These are phyloP conservation scores for Anodontia alba DNA, from an alignment of 2,888 invertebrate genomes.

Conservation along the genomic window DNA sequence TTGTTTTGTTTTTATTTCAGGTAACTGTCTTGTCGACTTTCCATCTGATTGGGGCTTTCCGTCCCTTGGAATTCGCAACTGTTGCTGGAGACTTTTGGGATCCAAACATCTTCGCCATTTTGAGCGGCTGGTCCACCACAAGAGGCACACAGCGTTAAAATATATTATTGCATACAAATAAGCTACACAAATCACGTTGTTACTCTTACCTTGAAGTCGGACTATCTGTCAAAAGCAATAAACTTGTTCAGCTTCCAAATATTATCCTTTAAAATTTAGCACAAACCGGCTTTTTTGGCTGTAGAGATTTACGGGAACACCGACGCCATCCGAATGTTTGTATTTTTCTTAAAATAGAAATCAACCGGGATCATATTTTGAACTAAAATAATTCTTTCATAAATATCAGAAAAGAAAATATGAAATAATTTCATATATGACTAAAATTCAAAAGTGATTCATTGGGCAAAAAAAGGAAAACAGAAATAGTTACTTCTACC, in stretches of 20 bases:
- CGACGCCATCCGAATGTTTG: conserved; percentile 74
- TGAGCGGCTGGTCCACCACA: not conserved
- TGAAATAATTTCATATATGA: not conserved
- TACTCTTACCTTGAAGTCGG: not conserved
- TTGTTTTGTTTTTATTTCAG: too few species aligned
- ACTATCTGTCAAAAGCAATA: not conserved
- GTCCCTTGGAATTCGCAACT: not conserved
- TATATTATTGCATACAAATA: too few species aligned
- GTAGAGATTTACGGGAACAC: conserved; percentile 72
- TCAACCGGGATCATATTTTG: not conserved
- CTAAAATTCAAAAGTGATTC: not conserved
- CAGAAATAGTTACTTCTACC: not conserved
- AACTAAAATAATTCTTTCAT: not conserved
- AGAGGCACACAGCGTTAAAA: too few species aligned
- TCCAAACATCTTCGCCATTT: not conserved
- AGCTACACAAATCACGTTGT: not conserved
- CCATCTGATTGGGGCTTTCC: too few species aligned
- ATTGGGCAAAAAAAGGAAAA: not conserved
- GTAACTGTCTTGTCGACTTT: too few species aligned
- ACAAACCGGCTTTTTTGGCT: conserved; percentile 65
- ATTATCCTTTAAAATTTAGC: not conserved
- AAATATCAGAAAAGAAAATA: not conserved
- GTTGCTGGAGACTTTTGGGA: not conserved
- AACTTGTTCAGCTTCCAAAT: not conserved
- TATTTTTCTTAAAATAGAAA: conserved; percentile 26